Evolutionary conservation across 2,888 invertebrate genomes (phyloP).

Genomic region (Ennomos quercinarius): DNA sequence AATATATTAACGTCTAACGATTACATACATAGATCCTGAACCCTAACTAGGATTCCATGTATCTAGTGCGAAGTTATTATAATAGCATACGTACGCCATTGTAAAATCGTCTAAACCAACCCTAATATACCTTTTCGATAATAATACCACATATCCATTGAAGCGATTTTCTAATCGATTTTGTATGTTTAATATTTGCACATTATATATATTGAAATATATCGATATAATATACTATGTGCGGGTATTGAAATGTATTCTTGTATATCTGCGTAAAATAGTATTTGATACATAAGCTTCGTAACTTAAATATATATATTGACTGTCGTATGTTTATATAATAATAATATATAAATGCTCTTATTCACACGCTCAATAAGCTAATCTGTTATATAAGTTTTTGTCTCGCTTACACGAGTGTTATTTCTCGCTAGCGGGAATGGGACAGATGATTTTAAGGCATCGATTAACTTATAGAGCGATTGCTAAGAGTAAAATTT

Average conservation of each 20-base stretch:
- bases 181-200: slow-evolving; percentile 18
- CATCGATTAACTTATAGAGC: too few relatives aligned
- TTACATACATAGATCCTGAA: too few relatives aligned
- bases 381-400: too few relatives aligned
- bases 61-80: too few relatives aligned
- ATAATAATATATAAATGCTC: slow-evolving; percentile 25
- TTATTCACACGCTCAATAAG: too few relatives aligned
- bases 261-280: slow-evolving; percentile 37
- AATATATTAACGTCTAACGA: too few relatives aligned
- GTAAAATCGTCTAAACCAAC: neutral
- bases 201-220: slow-evolving; percentile 6
- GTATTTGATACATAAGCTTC: slow-evolving; percentile 41
- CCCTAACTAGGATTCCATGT: too few relatives aligned
- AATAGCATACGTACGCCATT: neutral
- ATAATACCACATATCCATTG: slow-evolving; percentile 27
- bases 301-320: slow-evolving; percentile 38
- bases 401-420: too few relatives aligned
- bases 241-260: slow-evolving; percentile 29
- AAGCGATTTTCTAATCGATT: slow-evolving; percentile 19
- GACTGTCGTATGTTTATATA: slow-evolving; percentile 41
- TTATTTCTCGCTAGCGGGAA: too few relatives aligned
- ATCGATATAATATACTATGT: slow-evolving; percentile 3
- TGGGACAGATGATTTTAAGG: too few relatives aligned
- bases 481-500: slow-evolving; percentile 2
- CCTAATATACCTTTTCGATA: slow-evolving; percentile 11